Evolutionary conservation across 1,140 invertebrate species (phyloP).

Genomic region (Drosophila pachea): DNA sequence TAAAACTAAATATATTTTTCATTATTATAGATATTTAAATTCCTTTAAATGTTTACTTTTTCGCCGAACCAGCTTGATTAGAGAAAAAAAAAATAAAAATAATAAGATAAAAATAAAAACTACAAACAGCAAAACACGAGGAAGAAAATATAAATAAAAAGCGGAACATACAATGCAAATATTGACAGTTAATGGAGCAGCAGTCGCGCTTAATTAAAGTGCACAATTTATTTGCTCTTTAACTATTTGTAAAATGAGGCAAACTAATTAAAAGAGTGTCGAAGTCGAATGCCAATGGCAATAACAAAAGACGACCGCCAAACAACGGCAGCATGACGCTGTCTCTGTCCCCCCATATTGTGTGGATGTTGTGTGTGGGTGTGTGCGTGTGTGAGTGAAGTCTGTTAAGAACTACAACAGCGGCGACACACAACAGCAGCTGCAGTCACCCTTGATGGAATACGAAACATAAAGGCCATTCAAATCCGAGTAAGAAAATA

Average conservation of each 20-base stretch:
- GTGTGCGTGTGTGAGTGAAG: constrained; percentile 33
- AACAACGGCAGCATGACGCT: constrained; percentile 40
- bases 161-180: constrained; percentile 24
- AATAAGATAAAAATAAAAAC: not conserved
- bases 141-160: not conserved
- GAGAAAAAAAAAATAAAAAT: not conserved
- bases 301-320: constrained; percentile 63
- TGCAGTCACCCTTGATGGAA: constrained; percentile 55
- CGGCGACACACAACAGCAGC: not conserved
- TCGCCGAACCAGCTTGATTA: too few relatives aligned
- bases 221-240: constrained; percentile 62
- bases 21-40: not conserved
- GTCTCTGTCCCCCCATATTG: constrained; percentile 38
- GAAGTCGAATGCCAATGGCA: constrained; percentile 72
- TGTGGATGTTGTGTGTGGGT: constrained; percentile 27
- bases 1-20: not conserved
- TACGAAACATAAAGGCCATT: constrained; percentile 13
- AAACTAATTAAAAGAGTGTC: constrained; percentile 74
- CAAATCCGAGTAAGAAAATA: too few relatives aligned
- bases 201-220: constrained; percentile 59
- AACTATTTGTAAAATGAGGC: constrained; percentile 73
- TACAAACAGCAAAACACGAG: not conserved
- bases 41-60: not conserved
- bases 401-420: constrained; percentile 42
- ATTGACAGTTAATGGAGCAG: constrained; percentile 35